These are phyloP conservation scores for Alosa alosa DNA, from an alignment of 2,113 vertebrate genomes.

Conservation along the genomic window DNA sequence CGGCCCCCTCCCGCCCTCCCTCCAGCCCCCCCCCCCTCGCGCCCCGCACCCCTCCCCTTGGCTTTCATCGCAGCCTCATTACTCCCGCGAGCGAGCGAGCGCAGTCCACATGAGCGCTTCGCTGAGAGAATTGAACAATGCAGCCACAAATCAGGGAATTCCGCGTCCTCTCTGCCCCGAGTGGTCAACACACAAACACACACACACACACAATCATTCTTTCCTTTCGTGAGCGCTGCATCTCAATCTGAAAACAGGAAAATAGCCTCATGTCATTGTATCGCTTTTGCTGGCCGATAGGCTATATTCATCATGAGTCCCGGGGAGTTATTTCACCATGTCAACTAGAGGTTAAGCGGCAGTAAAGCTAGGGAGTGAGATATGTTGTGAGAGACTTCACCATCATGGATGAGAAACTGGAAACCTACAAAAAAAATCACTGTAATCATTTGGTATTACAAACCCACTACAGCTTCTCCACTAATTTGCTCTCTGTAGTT, in stretches of 20 bases:
- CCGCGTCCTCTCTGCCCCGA: neutral
- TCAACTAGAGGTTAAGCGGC: neutral
- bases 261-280: neutral
- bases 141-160: neutral
- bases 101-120: neutral
- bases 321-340: neutral
- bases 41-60: slow-evolving; percentile 17
- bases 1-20: neutral
- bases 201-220: neutral
- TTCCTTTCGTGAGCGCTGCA: neutral
- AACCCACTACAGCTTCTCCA: no score
- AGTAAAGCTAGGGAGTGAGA: no score
- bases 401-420: no score
- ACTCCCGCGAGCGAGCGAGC: slow-evolving; percentile 12
- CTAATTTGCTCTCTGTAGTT: no score
- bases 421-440: no score
- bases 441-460: no score
- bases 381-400: no score
- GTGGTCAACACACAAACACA: neutral
- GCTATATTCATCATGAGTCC: neutral
- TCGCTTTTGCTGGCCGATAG: neutral
- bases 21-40: no score
- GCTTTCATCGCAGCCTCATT: slow-evolving; percentile 27
- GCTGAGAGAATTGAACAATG: neutral
- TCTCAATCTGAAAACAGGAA: neutral